A percentile compares a stretch with the other conserved stretches of the same genome.
These are phyloP conservation scores for Protodeltote pygarga DNA, from an alignment of 2,888 invertebrate species.

Conservation along the genomic window DNA sequence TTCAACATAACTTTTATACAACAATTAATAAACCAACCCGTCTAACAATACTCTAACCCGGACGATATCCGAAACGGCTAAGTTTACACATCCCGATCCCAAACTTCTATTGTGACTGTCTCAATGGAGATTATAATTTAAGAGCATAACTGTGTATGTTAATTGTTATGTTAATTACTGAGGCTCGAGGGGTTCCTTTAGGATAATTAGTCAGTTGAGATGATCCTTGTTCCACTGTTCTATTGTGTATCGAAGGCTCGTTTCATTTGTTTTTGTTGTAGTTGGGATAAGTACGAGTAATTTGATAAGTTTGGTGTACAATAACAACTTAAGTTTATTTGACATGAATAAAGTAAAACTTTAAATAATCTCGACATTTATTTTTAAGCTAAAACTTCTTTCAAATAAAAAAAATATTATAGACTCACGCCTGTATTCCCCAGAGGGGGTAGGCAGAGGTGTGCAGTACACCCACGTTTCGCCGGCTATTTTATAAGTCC, in stretches of 20 bases:
- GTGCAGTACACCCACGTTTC: too few species aligned
- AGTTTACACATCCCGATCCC: slow-evolving; percentile 34
- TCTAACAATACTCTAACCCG: slow-evolving; percentile 22
- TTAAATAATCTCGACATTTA: too few species aligned
- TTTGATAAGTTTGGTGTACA: background rate
- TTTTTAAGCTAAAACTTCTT: too few species aligned
- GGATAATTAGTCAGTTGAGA: slow-evolving; percentile 47
- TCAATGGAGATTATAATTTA: slow-evolving; percentile 55
- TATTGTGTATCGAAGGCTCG: slow-evolving; percentile 5
- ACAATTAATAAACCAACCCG: slow-evolving; percentile 14
- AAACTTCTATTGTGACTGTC: slow-evolving; percentile 42
- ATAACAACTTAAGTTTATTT: too few species aligned
- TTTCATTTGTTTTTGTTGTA: slow-evolving; percentile 15
- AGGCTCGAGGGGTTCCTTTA: slow-evolving; percentile 16
- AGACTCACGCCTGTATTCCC: too few species aligned
- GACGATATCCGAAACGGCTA: slow-evolving; percentile 23
- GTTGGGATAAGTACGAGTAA: background rate
- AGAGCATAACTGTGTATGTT: slow-evolving; percentile 55
- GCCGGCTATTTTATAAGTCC: too few species aligned
- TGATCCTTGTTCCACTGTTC: slow-evolving; percentile 21
- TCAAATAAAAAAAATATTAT: too few species aligned
- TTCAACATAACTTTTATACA: slow-evolving; percentile 7
- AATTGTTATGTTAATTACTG: slow-evolving; percentile 62
- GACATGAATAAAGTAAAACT: too few species aligned
- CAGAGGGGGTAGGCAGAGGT: too few species aligned